Base-by-base conservation (phyloP, 2,888 invertebrate genomes). In the Calliscelio sp. region DNA sequence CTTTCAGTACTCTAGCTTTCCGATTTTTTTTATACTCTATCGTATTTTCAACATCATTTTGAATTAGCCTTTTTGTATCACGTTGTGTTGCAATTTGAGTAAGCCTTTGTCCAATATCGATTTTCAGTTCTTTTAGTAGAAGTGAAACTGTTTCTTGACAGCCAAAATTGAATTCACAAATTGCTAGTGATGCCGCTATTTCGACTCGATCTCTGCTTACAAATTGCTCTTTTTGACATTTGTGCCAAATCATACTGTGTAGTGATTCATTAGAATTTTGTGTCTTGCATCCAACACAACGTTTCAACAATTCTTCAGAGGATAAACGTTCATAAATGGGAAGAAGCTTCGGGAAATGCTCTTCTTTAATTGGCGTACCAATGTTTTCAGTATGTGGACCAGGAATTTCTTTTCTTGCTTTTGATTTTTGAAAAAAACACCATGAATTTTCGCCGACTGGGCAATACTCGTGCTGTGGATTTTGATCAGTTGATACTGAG, bases 231-330 rank as follows among this genome's bases (percentile, higher is more conserved):
- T 81, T 75, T 0, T 35, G 66, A 51, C 68, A 81, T 24, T 46
- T 74, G 14, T 66, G 18, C 70, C 79, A 85, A 61, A 85, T 80
- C 7, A 63, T n/a, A 22, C 53, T 70, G 22, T 83, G 79, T 0
- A 83, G 51, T 24, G 66, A 70, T 59, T 85, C 80, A 53, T 85
- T 83, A 3, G 82, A 61, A 66, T 85, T 85, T 57, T 85, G 80
- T 11, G 85, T 85, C n/a, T 57, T 57, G 18, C 79, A 59, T 18
- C 49, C 18, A 25, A 77, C 38, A 55, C 79, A 79, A 14, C 79
- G 24, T 8, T 38, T 32, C 38, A 68, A 28, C 16, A 68, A 38
- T 16, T 35, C 38, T 68, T 66, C 46, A 22, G 24, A 16, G 3
- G 53, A 68, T 11, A 68, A 22, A 24, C 38, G 51, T 28, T 57